Evolutionary conservation across 2,797 vertebrate genomes (phyloP).

Genomic region (Erethizon dorsatum): DNA sequence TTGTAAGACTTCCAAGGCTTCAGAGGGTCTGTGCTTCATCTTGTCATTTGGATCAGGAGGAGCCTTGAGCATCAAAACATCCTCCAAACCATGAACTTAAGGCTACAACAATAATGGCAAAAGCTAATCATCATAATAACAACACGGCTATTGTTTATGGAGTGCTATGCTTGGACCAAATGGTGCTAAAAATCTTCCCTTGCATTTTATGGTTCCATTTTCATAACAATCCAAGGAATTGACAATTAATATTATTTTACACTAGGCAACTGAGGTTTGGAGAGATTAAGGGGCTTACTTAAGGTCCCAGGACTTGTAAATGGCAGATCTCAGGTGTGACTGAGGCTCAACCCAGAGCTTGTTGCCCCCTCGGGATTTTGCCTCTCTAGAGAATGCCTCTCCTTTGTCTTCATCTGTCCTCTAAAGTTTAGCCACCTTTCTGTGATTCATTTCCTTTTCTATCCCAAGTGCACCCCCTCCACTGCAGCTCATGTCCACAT

Average conservation of each 20-base stretch:
- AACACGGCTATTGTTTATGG: background rate
- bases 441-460: rapidly evolving
- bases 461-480: rapidly evolving
- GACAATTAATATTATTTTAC: background rate
- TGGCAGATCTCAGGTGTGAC: no score
- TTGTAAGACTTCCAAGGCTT: background rate
- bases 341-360: background rate
- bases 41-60: background rate
- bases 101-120: background rate
- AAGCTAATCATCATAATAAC: background rate
- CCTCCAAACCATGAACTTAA: background rate
- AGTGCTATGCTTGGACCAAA: background rate
- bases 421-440: background rate
- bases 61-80: background rate
- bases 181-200: background rate
- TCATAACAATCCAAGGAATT: background rate
- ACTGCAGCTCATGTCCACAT: rapidly evolving
- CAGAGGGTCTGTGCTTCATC: background rate
- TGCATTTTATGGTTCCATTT: background rate
- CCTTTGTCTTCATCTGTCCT: background rate
- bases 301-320: background rate
- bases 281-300: background rate
- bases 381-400: background rate
- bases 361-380: rapidly evolving
- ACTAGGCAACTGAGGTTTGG: background rate